Evolutionary conservation across 2,113 vertebrate species (phyloP), one percentile per base, ranked within the genome.

Genomic region (Microcebus griseorufus): DNA sequence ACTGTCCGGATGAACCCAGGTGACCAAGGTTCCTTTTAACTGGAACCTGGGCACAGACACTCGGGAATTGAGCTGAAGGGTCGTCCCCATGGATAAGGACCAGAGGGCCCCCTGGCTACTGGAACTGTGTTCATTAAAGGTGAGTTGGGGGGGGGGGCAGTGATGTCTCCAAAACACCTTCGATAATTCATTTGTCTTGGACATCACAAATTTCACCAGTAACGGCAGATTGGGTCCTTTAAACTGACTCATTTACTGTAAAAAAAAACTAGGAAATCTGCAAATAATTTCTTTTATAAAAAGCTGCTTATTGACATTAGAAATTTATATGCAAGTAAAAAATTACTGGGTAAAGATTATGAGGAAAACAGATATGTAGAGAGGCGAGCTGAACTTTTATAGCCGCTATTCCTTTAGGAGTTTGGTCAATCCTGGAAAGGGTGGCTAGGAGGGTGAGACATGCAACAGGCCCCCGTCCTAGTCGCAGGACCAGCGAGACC

Each of bases 1-100:
- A 39, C 4, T 0, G 39, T 9, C 29, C 51, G 58, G 32, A 48
- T 17, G 37, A 39, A 13, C 27, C 53, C 84, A 58, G 34, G n/a
- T 13, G 29, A 23, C 70, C 17, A 64, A 72, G 22, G 48, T 3
- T 23, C 32, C 25, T 37, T 65, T 13, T 18, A 64, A 16, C 22
- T 55, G 13, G 60, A 22, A 23, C 2, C 8, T 9, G 22, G 14
- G 25, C 22, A 27, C 6, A 62, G 34, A 45, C 13, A 39, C 0
- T 8, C 20, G 29, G 39, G 4, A n/a, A 3, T 27, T 22, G 48
- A 39, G 18, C 18, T 4, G 11, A 22, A 13, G 51, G 39, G 7
- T 9, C 16, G 9, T 0, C 53, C 2, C 22, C 34, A 17, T 9
- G 3, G 4, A 1, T 32, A 14, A 78, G 34, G 62, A 27, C 53